Conservation (phyloP, 2,797 vertebrate genomes). For the Lagorchestes hirsutus region DNA sequence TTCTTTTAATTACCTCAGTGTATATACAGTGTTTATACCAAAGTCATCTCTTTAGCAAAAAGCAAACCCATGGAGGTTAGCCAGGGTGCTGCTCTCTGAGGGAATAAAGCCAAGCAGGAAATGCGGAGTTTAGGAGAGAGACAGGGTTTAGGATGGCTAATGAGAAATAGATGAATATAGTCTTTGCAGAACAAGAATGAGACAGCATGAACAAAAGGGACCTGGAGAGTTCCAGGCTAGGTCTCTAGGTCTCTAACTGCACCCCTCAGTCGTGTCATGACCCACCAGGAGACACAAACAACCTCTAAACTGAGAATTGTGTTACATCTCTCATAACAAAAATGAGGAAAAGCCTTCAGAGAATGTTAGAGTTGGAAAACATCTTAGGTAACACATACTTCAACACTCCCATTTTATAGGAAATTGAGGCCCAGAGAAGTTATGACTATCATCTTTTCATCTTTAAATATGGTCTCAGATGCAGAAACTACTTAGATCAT, state of each 20-base stretch:
- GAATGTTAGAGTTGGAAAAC: constrained; percentile 36
- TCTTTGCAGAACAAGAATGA: neutral
- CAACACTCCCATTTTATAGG: constrained; percentile 15
- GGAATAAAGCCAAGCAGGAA: neutral
- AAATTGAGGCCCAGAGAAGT: constrained; percentile 14
- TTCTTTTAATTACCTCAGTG: neutral
- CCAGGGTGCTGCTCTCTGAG: neutral
- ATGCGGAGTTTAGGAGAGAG: neutral
- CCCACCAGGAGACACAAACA: neutral
- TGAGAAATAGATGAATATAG: neutral
- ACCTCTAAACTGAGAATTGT: neutral
- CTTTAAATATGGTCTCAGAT: constrained; percentile 56
- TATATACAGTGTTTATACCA: neutral
- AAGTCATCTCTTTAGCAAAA: neutral
- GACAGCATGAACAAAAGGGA: neutral
- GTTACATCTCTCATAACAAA: constrained; percentile 22
- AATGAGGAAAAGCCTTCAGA: constrained; percentile 22
- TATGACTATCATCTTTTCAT: constrained; percentile 16
- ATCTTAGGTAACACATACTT: neutral
- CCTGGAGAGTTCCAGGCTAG: neutral
- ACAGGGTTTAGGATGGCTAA: neutral
- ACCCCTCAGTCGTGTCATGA: neutral
- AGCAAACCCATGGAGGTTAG: neutral
- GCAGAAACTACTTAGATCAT: constrained; percentile 24
- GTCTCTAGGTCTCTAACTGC: neutral